Evolutionary conservation across 1,140 invertebrate genomes (phyloP).

Genomic region (Mylabris phalerata): DNA sequence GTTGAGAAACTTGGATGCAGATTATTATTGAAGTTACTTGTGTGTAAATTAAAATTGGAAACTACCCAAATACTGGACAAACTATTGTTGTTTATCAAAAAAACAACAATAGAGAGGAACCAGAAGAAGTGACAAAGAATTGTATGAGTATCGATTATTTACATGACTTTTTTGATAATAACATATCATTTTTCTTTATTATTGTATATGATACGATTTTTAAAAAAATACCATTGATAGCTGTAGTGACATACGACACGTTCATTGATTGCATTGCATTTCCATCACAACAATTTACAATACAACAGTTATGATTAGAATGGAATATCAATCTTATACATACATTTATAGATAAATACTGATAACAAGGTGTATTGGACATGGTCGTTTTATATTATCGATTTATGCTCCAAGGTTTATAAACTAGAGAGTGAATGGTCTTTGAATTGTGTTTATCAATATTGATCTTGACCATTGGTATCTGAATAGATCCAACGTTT

Average conservation of each 20-base stretch:
- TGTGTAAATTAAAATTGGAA: too few relatives aligned
- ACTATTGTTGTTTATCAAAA: not conserved
- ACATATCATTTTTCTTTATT: slow-evolving; percentile 3
- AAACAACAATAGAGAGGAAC: not conserved
- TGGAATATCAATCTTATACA: slow-evolving; percentile 7
- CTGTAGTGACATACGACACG: not conserved
- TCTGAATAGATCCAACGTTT: too few relatives aligned
- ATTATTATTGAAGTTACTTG: not conserved
- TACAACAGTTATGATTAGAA: not conserved
- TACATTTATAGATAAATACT: slow-evolving; percentile 7
- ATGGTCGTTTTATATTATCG: not conserved
- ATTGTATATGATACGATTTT: slow-evolving; percentile 2
- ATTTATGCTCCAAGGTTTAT: too few relatives aligned
- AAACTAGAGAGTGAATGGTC: too few relatives aligned
- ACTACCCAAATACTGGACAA: too few relatives aligned
- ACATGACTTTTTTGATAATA: slow-evolving; percentile 1
- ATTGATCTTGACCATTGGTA: too few relatives aligned
- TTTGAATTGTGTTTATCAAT: too few relatives aligned
- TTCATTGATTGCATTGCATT: slow-evolving; percentile 4
- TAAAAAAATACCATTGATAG: not conserved
- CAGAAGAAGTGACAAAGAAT: too few relatives aligned
- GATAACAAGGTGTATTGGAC: slow-evolving; percentile 13
- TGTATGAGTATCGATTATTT: too few relatives aligned
- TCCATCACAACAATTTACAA: slow-evolving; percentile 11
- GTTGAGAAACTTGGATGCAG: not conserved